These are phyloP conservation scores for Eucidaris tribuloides DNA, from an alignment of 35 echinoderm and acorn worm species.

Conservation along the genomic window DNA sequence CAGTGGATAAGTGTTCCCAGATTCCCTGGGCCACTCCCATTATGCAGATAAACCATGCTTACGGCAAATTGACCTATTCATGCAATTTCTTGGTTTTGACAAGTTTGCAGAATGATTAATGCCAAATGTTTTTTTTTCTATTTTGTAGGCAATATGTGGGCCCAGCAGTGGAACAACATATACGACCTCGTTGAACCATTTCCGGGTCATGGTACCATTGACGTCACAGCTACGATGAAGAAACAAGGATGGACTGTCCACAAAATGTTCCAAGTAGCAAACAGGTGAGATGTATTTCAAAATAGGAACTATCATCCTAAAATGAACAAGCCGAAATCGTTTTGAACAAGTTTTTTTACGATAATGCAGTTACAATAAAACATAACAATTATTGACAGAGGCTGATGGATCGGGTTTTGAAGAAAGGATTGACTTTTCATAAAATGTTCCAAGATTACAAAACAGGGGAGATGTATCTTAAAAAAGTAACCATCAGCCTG, in stretches of 20 bases:
- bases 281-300: too few relatives aligned
- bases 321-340: too few relatives aligned
- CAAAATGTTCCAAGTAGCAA: constrained; percentile 82
- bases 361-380: too few relatives aligned
- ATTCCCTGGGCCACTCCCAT: background rate
- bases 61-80: background rate
- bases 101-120: background rate
- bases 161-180: constrained; percentile 97
- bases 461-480: too few relatives aligned
- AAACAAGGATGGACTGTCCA: constrained; percentile 61
- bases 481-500: too few relatives aligned
- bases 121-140: background rate
- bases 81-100: background rate
- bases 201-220: constrained; percentile 49
- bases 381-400: too few relatives aligned
- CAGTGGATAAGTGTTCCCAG: background rate
- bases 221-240: constrained; percentile 73
- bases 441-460: too few relatives aligned
- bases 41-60: background rate
- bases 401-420: too few relatives aligned
- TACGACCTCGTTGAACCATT: constrained; percentile 78
- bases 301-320: too few relatives aligned
- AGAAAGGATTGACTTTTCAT: too few relatives aligned
- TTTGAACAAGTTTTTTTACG: too few relatives aligned
- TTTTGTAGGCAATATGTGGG: constrained; percentile 94